Conservation (phyloP, 2,888 invertebrate species). For the Myopa testacea region DNA sequence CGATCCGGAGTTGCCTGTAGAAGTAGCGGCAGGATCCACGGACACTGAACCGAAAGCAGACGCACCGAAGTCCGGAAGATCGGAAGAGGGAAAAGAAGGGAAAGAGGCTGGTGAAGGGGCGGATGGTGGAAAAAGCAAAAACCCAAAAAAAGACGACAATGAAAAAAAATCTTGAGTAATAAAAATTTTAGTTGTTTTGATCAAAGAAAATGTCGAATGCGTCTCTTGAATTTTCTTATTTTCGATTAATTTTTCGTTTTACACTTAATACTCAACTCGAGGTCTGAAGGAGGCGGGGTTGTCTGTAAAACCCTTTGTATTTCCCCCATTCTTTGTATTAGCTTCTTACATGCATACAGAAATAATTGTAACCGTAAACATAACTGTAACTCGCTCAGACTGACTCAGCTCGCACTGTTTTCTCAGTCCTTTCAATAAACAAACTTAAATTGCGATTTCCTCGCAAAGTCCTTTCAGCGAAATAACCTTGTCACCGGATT, state of each 20-base stretch:
- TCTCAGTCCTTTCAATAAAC: slow-evolving; percentile 31
- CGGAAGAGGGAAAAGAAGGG: neutral
- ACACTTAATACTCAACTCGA: too few species aligned
- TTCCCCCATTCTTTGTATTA: neutral
- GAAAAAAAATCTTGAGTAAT: slow-evolving; percentile 17
- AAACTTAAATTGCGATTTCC: slow-evolving; percentile 38
- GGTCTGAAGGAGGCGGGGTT: too few species aligned
- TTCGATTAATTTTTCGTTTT: too few species aligned
- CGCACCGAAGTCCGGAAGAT: neutral
- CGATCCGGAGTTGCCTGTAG: too few species aligned
- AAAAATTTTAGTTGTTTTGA: slow-evolving; percentile 9
- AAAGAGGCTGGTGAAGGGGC: neutral
- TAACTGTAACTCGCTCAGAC: too few species aligned
- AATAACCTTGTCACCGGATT: slow-evolving; percentile 32
- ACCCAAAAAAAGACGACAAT: neutral
- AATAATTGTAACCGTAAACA: too few species aligned
- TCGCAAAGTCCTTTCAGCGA: slow-evolving; percentile 25
- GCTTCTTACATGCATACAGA: neutral
- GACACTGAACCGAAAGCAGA: neutral
- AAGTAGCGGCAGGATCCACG: neutral
- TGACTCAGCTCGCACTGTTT: neutral
- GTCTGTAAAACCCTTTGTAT: neutral
- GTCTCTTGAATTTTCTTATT: neutral
- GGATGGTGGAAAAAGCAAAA: neutral
- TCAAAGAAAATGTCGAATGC: neutral